Evolutionary conservation across 2,113 vertebrate species (phyloP), one percentile per base, ranked within the genome.

Genomic region (Vulpes vulpes): DNA sequence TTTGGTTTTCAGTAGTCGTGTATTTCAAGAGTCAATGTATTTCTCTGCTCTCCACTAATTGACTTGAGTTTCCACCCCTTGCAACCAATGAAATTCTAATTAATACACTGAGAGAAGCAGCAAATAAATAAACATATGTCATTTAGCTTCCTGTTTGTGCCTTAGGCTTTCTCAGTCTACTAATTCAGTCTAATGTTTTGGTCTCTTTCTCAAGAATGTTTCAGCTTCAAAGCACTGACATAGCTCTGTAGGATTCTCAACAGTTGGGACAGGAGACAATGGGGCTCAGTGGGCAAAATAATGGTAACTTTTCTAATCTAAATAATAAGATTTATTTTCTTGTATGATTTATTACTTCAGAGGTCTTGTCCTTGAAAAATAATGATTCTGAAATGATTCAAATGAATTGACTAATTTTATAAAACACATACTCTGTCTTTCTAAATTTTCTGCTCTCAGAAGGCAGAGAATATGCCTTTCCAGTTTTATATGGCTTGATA

Each of bases 381-480:
- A 92, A 64, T 87, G 22, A 53, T 12, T 49, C 12, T 60, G 7
- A 92, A 90, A 43, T 84, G 43, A 73, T 89, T 83, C 27, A 87
- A 69, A 83, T 71, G 87, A 76, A 11, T 5, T 59, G 14, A 87
- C 30, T 65, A 32, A 79, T 79, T 97, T 81, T 96, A 1, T 73
- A 23, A 94, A 89, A 84, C 23, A 65, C 3, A 59, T 35, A 38
- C 19, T 27, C 22, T 94, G 27, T 8, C 6, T 94, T 91, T 89
- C 62, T 89, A 84, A 81, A 60, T 94, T 43, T 84, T 15, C 55
- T 57, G 12, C 22, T 67, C 49, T n/a, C 57, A 0, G 30, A 93
- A 94, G 53, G 60, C 84, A 98, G 7, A 96, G 6, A 49, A 88
- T 59, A 2, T 71, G n/a, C 9, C 49, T 81, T 95, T 89, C 83